These are phyloP conservation scores for Zaprionus tsacasi DNA, from an alignment of 1,140 invertebrate species.

Conservation along the genomic window DNA sequence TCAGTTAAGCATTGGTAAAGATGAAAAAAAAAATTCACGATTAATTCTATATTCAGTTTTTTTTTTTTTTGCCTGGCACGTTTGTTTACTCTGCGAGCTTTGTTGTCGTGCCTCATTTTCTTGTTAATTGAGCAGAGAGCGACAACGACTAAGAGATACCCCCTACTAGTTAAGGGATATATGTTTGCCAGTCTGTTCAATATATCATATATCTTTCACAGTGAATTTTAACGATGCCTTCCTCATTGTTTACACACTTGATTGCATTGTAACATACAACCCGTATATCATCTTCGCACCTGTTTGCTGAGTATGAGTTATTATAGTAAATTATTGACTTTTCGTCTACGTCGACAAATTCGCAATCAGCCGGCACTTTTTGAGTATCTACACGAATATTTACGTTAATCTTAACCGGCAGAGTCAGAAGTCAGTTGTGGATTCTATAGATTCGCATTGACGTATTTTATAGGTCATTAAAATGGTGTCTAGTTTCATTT, in stretches of 20 bases:
- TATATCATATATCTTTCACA: not conserved
- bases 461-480: slow-evolving; percentile 68
- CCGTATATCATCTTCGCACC: slow-evolving; percentile 1
- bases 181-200: too few species aligned
- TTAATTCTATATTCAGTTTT: slow-evolving; percentile 47
- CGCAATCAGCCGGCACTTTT: slow-evolving; percentile 38
- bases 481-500: slow-evolving; percentile 57
- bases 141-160: slow-evolving; percentile 32
- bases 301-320: not conserved
- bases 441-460: slow-evolving; percentile 27
- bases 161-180: not conserved
- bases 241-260: slow-evolving; percentile 1
- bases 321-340: slow-evolving; percentile 21
- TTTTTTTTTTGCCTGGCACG: slow-evolving; percentile 20
- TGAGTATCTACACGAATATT: slow-evolving; percentile 16
- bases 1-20: slow-evolving; percentile 35
- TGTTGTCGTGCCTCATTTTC: slow-evolving; percentile 40
- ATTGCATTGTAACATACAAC: slow-evolving; percentile 1
- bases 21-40: slow-evolving; percentile 8
- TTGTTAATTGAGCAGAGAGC: slow-evolving; percentile 55
- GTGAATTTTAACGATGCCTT: not conserved
- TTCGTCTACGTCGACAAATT: slow-evolving; percentile 33
- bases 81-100: slow-evolving; percentile 47
- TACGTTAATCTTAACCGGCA: slow-evolving; percentile 19
- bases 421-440: slow-evolving; percentile 33